phyloP scores from a whole-genome alignment of 2,888 invertebrate genomes.

The Mimas tiliae region DNA sequence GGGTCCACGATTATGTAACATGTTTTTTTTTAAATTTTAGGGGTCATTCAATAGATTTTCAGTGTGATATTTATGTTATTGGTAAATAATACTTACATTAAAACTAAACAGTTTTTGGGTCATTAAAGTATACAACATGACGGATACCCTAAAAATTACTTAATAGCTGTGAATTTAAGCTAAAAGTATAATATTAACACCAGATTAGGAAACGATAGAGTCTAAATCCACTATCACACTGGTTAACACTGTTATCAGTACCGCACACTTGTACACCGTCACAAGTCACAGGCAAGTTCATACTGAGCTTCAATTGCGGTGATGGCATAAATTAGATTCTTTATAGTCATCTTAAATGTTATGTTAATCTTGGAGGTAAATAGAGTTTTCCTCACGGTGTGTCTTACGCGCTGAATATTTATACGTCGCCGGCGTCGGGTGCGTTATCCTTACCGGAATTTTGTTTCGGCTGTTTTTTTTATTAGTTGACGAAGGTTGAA shows the following conservation, averaged over 20 bases:
- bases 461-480: slow-evolving; percentile 9
- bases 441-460: slow-evolving; percentile 27
- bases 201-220: neutral
- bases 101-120: slow-evolving; percentile 23
- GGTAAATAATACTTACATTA: slow-evolving; percentile 4
- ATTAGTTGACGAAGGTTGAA: neutral
- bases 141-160: neutral
- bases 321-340: slow-evolving; percentile 58
- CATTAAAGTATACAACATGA: slow-evolving; percentile 25
- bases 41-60: no score
- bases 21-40: no score
- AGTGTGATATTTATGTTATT: neutral
- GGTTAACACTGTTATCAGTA: neutral
- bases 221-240: slow-evolving; percentile 1
- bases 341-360: slow-evolving; percentile 53
- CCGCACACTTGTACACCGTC: slow-evolving; percentile 17
- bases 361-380: slow-evolving; percentile 62
- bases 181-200: neutral
- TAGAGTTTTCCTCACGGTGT: slow-evolving; percentile 53
- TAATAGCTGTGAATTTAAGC: neutral
- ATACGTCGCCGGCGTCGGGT: slow-evolving; percentile 7
- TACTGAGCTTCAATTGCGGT: slow-evolving; percentile 37
- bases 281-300: slow-evolving; percentile 28
- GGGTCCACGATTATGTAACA: no score
- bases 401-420: slow-evolving; percentile 21